Evolutionary conservation across 2,113 vertebrate genomes (phyloP).

Genomic region (Dipodomys merriami): DNA sequence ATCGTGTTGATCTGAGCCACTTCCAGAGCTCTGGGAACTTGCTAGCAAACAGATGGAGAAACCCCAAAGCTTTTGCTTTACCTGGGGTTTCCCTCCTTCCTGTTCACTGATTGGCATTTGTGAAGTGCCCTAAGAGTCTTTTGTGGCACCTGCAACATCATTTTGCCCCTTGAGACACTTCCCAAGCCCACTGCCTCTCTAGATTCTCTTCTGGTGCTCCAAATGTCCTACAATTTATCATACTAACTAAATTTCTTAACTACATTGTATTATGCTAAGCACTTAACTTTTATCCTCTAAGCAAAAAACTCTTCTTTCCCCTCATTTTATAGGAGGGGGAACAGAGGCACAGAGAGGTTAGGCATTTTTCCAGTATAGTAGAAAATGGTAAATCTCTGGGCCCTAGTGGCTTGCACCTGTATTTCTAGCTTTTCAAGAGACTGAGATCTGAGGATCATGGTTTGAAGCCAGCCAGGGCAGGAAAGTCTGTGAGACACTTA

Average conservation of each 20-base stretch:
- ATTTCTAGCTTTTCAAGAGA: too few species aligned
- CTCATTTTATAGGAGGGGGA: background rate
- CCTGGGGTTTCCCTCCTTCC: background rate
- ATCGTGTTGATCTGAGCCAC: background rate
- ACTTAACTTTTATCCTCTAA: background rate
- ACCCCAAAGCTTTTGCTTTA: background rate
- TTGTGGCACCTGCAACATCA: background rate
- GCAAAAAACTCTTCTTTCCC: background rate
- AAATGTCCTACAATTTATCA: background rate
- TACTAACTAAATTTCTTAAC: background rate
- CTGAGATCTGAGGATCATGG: too few species aligned
- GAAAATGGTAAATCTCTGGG: background rate
- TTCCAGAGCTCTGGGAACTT: background rate
- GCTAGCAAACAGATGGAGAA: background rate
- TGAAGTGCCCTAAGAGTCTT: background rate
- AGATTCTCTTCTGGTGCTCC: background rate
- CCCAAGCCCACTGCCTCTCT: background rate
- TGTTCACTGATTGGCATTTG: background rate
- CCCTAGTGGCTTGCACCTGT: too few species aligned
- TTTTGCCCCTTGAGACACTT: background rate
- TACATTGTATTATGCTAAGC: background rate
- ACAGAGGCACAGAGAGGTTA: background rate
- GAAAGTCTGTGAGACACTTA: too few species aligned
- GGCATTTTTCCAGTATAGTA: background rate
- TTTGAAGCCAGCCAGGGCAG: too few species aligned